Base-by-base conservation (phyloP, 2,113 vertebrate genomes). In the Prionailurus bengalensis region DNA sequence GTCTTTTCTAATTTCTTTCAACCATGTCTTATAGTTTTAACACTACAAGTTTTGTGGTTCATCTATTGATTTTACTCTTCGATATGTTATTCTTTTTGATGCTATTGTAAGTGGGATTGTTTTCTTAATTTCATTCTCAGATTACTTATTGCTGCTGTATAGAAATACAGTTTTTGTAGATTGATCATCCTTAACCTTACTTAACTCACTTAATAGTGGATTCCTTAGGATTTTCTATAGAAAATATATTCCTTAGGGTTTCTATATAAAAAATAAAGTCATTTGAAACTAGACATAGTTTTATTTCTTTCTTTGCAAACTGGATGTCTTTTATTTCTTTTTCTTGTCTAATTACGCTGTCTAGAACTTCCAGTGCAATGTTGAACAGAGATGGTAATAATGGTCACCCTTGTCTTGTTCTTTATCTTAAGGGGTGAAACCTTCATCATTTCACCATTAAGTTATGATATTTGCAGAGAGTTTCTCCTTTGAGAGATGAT, bases 1-100 rank as follows among this genome's bases (percentile, higher is more conserved):
- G 6, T 53, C 14, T 86, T 91, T 84, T 82, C 61, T 78, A 65
- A 89, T 80, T 87, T 55, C 39, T 91, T 94, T 93, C 55, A 87
- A 79, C 78, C 10, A 45, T 45, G 2, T 33, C 55, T 53, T 61
- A 31, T 55, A n/a, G 39, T 92, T 89, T 85, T 66, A 51, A 48
- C 23, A 90, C 25, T 39, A 13, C 19, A 73, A 33, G 4, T 51
- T 63, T 82, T 58, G 14, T 1, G 10, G n/a, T 83, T 87, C 16
- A 73, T 91, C 66, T 63, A 19, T 63, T 61, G 55, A 51, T 79
- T 78, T 70, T 83, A 31, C 55, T 74, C 48, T 12, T 25, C 48
- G 33, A 21, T 58, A 45, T 65, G 87, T 87, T 94, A 90, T 76
- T 96, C 7, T 78, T 95, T 63, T 39, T 48, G 8, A 29, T 88